Evolutionary conservation across 2,113 vertebrate genomes (phyloP), one percentile per base, ranked within the genome.

Genomic region (Phainopepla nitens): DNA sequence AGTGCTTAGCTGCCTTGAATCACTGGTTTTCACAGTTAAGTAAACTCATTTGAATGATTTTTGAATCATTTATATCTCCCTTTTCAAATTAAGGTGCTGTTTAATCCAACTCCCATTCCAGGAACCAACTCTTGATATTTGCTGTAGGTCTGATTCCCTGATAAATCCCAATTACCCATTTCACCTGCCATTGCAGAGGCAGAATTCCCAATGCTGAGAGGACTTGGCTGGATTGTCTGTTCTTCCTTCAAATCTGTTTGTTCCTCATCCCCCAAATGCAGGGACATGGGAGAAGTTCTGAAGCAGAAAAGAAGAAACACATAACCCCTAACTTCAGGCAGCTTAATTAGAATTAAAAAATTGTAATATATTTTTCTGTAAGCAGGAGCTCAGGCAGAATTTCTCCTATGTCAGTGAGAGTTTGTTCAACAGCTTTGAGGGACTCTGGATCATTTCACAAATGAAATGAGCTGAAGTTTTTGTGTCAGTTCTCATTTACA

Each of bases 21-120:
- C 47, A 53, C 2, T 71, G 12, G 6, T 33, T 78, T 83, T 56
- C 66, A 68, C 24, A n/a, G 10, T 65, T 41, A 68, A 68, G 11
- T 41, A 82, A 85, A 88, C 2, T 2, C 1, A 33, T 64, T 44
- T 44, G 44, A 54, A 81, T 70, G 41, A 16, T 57, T 78, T 66
- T 28, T 33, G 2, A 69, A 78, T 76, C 28, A 53, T 60, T 87
- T 82, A 29, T 28, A n/a, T 64, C 53, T 90, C 45, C 15, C 13
- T 77, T 92, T 61, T n/a, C 71, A 88, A 80, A 72, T 82, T 31
- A 76, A 88, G 25, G 42, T 35, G 61, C 31, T 83, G 23, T 31
- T 77, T 73, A 60, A 54, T 70, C 39, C 66, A 61, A 5, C 29
- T 77, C 65, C 42, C 1, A 0, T 66, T 49, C 71, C 21, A 35